These are phyloP conservation scores for Heliangelus exortis DNA, from an alignment of 2,797 vertebrate genomes.

Conservation along the genomic window DNA sequence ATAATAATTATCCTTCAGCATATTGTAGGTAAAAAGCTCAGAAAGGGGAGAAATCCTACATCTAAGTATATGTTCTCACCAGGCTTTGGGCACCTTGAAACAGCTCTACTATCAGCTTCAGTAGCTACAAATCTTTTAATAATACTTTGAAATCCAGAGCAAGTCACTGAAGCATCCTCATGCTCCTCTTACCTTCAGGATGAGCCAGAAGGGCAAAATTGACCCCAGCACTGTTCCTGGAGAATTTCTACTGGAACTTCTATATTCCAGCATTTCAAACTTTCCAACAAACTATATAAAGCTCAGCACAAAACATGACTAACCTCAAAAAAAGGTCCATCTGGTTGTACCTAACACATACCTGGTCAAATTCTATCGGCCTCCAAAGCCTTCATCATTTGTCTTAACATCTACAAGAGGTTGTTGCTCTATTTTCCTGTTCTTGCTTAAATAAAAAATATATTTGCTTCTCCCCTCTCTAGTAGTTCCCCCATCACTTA, in stretches of 20 bases:
- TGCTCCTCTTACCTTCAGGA: neutral
- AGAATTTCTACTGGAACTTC: neutral
- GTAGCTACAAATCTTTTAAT: neutral
- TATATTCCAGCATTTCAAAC: neutral
- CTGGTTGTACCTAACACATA: neutral
- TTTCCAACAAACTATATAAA: neutral
- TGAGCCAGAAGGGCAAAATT: neutral
- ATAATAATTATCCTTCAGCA: neutral
- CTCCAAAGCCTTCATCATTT: fast-evolving
- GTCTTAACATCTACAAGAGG: neutral
- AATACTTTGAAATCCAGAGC: neutral
- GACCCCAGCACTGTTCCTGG: neutral
- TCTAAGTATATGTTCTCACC: neutral
- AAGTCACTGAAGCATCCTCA: neutral
- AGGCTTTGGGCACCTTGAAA: neutral
- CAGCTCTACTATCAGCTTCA: neutral
- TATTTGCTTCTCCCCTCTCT: neutral
- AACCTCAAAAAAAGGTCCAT: neutral
- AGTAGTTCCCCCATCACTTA: neutral
- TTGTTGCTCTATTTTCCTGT: neutral
- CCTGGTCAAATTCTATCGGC: neutral
- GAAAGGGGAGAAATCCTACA: neutral
- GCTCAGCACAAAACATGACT: neutral
- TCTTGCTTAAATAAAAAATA: neutral
- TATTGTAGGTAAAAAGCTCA: neutral